phyloP scores from a whole-genome alignment of 1,140 invertebrate species.

The Bombyx mori region ASM3026992v2 NC_085114.1:8470501-8471000 shows the following conservation, averaged over 20 bases:
- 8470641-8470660: no score
- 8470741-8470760: background rate
- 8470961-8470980: constrained; percentile 56
- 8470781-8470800: no score
- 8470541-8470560: constrained; percentile 62
- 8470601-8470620: no score
- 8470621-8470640: no score
- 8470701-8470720: no score
- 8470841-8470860: constrained; percentile 62
- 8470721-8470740: constrained; percentile 2
- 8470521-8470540: constrained; percentile 67
- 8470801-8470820: constrained; percentile 24
- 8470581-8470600: constrained; percentile 11
- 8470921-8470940: constrained; percentile 61
- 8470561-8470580: constrained; percentile 38
- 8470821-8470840: constrained; percentile 50
- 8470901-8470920: constrained; percentile 68
- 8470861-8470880: constrained; percentile 64
- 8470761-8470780: constrained; percentile 4
- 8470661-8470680: no score
- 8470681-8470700: no score
- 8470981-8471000: constrained; percentile 43
- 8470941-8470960: constrained; percentile 63
- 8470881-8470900: constrained; percentile 54
- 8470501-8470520: constrained; percentile 66